A percentile compares a stretch with the other conserved stretches of the same genome.
These are phyloP conservation scores for Zeuzera pyrina DNA, from an alignment of 2,888 invertebrate species.

Conservation along the genomic window DNA sequence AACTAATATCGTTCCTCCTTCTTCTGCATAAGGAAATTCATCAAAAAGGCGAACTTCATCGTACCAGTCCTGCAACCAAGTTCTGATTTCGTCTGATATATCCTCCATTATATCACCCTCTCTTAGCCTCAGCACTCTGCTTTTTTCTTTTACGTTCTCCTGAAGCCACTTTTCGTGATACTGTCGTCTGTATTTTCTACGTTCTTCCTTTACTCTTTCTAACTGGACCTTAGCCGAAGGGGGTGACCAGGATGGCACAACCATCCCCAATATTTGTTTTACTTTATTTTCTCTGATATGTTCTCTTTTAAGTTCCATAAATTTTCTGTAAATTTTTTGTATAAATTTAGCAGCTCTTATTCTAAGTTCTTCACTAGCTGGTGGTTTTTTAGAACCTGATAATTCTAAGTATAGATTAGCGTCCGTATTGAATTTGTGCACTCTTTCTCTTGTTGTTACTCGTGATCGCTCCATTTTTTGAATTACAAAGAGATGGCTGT, in stretches of 20 bases:
- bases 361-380: constrained; percentile 27
- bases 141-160: constrained; percentile 60
- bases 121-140: constrained; percentile 58
- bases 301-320: constrained; percentile 46
- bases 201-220: constrained; percentile 52
- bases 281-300: constrained; percentile 47
- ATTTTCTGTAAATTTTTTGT: constrained; percentile 49
- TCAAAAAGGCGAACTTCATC: constrained; percentile 74
- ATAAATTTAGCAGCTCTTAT: constrained; percentile 38
- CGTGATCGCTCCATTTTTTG: constrained; percentile 59
- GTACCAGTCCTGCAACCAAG: constrained; percentile 82
- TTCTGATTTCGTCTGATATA: constrained; percentile 81
- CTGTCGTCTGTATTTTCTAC: constrained; percentile 55
- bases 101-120: constrained; percentile 79
- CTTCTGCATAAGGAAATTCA: constrained; percentile 79
- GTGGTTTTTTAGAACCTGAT: constrained; percentile 46
- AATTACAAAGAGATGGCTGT: constrained; percentile 36
- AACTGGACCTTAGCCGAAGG: constrained; percentile 56
- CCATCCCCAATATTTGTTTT: constrained; percentile 70
- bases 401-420: constrained; percentile 46
- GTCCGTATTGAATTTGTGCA: constrained; percentile 42
- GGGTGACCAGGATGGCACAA: constrained; percentile 61
- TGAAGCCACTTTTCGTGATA: constrained; percentile 56
- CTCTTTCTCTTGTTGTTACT: constrained; percentile 21
- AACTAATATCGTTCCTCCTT: constrained; percentile 78